Base-by-base conservation (phyloP, 2,888 invertebrate genomes). In the Rhogogaster chlorosoma region DNA sequence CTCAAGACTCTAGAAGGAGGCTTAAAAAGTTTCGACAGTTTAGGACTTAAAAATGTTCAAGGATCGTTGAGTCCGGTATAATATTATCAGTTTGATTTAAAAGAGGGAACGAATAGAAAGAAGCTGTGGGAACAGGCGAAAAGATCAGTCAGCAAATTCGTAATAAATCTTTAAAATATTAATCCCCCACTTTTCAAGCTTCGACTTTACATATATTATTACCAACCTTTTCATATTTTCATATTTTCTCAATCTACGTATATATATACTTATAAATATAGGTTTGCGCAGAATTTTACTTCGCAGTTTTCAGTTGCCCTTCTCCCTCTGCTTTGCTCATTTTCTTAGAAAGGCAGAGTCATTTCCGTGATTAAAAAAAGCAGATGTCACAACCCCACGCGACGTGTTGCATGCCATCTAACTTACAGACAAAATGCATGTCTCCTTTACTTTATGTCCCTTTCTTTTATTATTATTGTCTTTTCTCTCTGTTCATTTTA, bases 311-410 rank as follows among this genome's bases (percentile, higher is more conserved):
- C 26, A 53, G 53, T 70, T 70, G 36, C 18, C 7, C n/a, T 70
- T 36, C 36, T 70, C n/a, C n/a, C n/a, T 70, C n/a, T 70, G 36
- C 32, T 15, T 32, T 6, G 0, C 38, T 67, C 9, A 18, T 70
- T n/a, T n/a, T 32, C 36, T 70, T n/a, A 38, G 36, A 61, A 61
- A n/a, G n/a, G 70, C 70, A n/a, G 32, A 67, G 67, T 29, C 36
- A 70, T 36, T 70, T 70, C 70, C 36, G 70, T 70, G 70, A 70
- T 70, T 70, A 70, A 70, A 67, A 70, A 42, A 32, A 70, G 36
- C 70, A 70, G 18, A 36, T 32, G 36, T 70, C 70, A 70, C 32
- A 15, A 36, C 70, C 32, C n/a, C 9, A 15, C 70, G n/a, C 36
- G 32, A 70, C 32, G 70, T 70, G 36, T 36, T 32, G 32, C 70